Evolutionary conservation across 2,888 invertebrate species (phyloP).

Genomic region (Plagodis pulveraria): DNA sequence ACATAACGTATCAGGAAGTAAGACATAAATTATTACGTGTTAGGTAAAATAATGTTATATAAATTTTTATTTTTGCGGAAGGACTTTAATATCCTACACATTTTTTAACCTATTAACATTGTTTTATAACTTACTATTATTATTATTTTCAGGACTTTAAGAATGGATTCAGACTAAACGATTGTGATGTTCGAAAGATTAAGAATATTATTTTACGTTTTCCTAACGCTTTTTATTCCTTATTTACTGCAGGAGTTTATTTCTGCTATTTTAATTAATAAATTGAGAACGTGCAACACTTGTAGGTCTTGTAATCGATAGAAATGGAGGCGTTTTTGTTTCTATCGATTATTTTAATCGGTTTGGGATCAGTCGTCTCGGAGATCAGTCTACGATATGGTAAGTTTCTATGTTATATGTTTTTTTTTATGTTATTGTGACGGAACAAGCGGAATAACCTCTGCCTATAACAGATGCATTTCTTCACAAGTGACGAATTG

Average conservation of each 20-base stretch:
- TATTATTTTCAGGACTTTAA: background rate
- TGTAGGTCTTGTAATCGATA: conserved; percentile 54
- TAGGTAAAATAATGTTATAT: too few relatives aligned
- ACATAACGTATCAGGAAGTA: too few relatives aligned
- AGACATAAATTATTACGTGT: too few relatives aligned
- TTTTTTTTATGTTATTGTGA: too few relatives aligned
- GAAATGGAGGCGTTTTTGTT: conserved; percentile 55
- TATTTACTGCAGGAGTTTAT: conserved; percentile 77
- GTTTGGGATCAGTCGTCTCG: conserved; percentile 61
- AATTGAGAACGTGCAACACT: conserved; percentile 57
- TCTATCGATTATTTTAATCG: conserved; percentile 56
- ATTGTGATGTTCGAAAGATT: conserved; percentile 67
- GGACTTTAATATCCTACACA: too few relatives aligned
- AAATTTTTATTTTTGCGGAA: too few relatives aligned
- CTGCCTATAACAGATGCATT: too few relatives aligned
- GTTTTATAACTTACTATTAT: too few relatives aligned
- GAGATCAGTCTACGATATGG: conserved; percentile 71
- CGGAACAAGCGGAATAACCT: too few relatives aligned
- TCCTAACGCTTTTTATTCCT: conserved; percentile 69
- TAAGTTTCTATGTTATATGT: too few relatives aligned
- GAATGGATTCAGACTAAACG: conserved; percentile 24
- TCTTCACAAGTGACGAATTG: too few relatives aligned
- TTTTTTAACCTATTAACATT: too few relatives aligned
- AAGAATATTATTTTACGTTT: conserved; percentile 70
- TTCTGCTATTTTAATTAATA: conserved; percentile 67